Conservation (phyloP, 2,797 vertebrate species). For the Halcyon chelicuti region DNA sequence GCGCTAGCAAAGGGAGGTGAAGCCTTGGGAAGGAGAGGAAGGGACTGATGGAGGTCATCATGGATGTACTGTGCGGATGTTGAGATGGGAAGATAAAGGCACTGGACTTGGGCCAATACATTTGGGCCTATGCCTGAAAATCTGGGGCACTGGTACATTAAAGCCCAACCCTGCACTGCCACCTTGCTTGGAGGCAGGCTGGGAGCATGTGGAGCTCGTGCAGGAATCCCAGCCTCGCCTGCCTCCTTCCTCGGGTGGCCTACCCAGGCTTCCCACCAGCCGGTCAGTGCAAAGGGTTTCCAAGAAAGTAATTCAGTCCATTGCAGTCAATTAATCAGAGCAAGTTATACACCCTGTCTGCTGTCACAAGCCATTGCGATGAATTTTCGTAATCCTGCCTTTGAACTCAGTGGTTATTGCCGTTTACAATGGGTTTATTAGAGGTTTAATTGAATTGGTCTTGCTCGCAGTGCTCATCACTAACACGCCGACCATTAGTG, state of each 20-base stretch:
- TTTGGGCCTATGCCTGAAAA: neutral
- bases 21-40: neutral
- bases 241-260: neutral
- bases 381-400: constrained; percentile 55
- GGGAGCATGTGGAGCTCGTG: neutral
- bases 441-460: constrained; percentile 77
- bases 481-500: constrained; percentile 70
- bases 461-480: constrained; percentile 16
- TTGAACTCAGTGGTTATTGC: constrained; percentile 62
- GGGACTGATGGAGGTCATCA: neutral
- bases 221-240: neutral
- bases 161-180: neutral
- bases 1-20: fast-evolving
- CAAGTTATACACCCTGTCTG: neutral
- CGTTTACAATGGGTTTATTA: constrained; percentile 74
- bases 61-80: fast-evolving
- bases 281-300: neutral
- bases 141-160: fast-evolving
- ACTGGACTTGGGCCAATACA: neutral
- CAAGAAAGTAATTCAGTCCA: neutral
- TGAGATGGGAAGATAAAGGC: neutral
- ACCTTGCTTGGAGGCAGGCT: neutral
- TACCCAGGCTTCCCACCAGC: neutral
- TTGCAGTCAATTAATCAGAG: neutral
- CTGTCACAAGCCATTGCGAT: constrained; percentile 32